These are phyloP conservation scores for Paracanthobrama guichenoti DNA, from an alignment of 2,113 vertebrate species.

Conservation along the genomic window DNA sequence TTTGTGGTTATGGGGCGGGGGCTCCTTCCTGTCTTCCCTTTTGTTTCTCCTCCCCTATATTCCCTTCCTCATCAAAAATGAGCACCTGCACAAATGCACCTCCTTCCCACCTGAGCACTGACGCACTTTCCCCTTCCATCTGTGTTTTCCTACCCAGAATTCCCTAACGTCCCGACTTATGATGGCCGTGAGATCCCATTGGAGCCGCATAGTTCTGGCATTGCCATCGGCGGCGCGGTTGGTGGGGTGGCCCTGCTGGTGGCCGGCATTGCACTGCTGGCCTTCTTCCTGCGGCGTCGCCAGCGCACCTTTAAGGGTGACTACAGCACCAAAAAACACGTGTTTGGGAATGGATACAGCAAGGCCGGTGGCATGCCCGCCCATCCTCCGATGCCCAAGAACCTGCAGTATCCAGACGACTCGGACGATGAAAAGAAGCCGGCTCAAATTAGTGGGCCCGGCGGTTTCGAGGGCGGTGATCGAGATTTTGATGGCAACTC, in stretches of 20 bases:
- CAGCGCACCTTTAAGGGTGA: conserved; percentile 99
- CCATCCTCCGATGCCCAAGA: conserved; percentile 89
- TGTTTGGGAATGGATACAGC: conserved; percentile 97
- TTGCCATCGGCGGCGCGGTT: conserved; percentile 88
- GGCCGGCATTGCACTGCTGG: conserved; percentile 81
- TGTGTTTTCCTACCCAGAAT: conserved; percentile 99
- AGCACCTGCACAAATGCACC: conserved; percentile 74
- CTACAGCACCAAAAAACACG: conserved; percentile 99
- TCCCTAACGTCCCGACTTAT: conserved; percentile 84
- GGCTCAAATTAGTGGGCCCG: conserved; percentile 79
- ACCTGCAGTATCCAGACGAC: conserved; percentile 93
- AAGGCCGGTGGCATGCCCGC: conserved; percentile 85
- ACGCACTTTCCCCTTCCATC: conserved; percentile 92
- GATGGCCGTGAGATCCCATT: conserved; percentile 66
- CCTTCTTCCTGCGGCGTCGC: conserved; percentile 89
- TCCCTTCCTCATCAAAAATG: conserved; percentile 62
- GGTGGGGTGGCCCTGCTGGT: conserved; percentile 86
- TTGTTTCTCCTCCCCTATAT: conserved; percentile 77
- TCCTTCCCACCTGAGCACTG: conserved; percentile 85
- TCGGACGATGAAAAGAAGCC: conserved; percentile 97
- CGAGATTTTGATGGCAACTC: conserved; percentile 84
- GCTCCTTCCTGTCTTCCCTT: conserved; percentile 58
- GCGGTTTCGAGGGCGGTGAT: conserved; percentile 75
- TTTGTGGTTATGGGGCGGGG: conserved; percentile 38
- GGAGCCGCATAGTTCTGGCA: conserved; percentile 74